Evolutionary conservation across 1,140 invertebrate species (phyloP), one percentile per base, ranked within the genome.

Genomic region (Leptonema lineaticorne): DNA sequence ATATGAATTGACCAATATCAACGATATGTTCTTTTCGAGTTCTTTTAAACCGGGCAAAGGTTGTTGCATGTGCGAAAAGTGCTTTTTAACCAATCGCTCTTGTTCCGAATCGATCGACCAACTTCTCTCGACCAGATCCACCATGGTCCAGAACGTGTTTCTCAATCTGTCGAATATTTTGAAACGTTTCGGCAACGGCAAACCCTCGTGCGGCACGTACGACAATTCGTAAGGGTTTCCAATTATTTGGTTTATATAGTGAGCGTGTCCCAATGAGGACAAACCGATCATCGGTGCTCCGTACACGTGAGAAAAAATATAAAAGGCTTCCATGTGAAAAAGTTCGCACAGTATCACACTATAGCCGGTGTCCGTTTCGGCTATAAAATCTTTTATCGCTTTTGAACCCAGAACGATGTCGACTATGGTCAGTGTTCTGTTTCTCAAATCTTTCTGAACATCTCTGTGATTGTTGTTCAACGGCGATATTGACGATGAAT

Each of bases 241-340:
- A 71, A 78, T 78, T 27, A 79, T 69, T 67, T 85, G 79, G 72
- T 85, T 85, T 81, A 83, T 75, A 73, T 80, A 83, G 75, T 85
- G 76, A 69, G 77, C 83, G 73, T 84, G 83, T 29, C 84, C 84
- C 75, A 78, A 82, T 16, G 84, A 83, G 7, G 81, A 83, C 16
- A 85, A 76, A 24, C 84, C 78, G 0, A 79, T 80, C 46, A 85
- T 75, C 3, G 83, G 84, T 22, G 83, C 80, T 14, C 81, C 78
- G 69, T 85, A 85, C 68, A 84, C 85, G 37, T 82, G 78, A 1
- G 82, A 83, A 46, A 85, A 78, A 73, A 81, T 77, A 14, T 83
- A 78, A n/a, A 84, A 75, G 5, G 83, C 79, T 74, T 86, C 84
- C 74, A 84, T 82, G 41, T 80, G 84, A 70, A 85, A 86, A 67